Conservation (phyloP, 2,888 invertebrate species). For the Melanophora roralis region DNA sequence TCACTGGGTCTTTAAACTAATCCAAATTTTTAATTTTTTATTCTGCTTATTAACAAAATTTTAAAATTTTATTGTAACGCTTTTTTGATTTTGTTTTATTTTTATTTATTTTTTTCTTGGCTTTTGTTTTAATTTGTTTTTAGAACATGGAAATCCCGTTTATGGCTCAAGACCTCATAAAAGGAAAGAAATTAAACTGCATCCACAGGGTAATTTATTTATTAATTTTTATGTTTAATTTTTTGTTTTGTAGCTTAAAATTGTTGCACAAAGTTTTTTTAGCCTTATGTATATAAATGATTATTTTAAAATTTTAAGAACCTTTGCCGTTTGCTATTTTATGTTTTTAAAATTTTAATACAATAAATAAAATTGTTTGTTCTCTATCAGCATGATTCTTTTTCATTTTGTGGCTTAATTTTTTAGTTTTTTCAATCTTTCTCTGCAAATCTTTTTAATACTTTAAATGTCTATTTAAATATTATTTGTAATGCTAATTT, state of each 20-base stretch:
- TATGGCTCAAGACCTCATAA: slow-evolving; percentile 75
- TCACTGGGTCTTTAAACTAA: slow-evolving; percentile 53
- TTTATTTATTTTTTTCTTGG: slow-evolving; percentile 28
- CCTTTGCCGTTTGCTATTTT: neutral
- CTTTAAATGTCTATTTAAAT: too few relatives aligned
- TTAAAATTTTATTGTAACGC: slow-evolving; percentile 28
- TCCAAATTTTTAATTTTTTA: slow-evolving; percentile 36
- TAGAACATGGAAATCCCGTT: slow-evolving; percentile 76
- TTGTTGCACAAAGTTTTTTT: slow-evolving; percentile 11
- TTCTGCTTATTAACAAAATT: slow-evolving; percentile 17
- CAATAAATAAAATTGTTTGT: neutral
- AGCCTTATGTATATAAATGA: too few relatives aligned
- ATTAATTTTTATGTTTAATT: slow-evolving; percentile 32
- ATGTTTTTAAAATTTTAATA: neutral
- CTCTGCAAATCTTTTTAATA: too few relatives aligned
- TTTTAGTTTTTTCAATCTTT: neutral
- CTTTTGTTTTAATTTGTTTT: slow-evolving; percentile 57
- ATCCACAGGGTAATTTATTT: slow-evolving; percentile 74
- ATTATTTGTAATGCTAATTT: too few relatives aligned
- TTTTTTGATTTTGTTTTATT: slow-evolving; percentile 43
- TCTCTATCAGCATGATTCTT: neutral
- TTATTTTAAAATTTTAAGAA: slow-evolving; percentile 10
- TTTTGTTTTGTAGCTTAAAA: slow-evolving; percentile 11
- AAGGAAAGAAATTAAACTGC: slow-evolving; percentile 77
- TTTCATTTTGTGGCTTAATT: neutral